Conservation (phyloP, 1,140 invertebrate genomes). For the Diabrotica virgifera region DNA sequence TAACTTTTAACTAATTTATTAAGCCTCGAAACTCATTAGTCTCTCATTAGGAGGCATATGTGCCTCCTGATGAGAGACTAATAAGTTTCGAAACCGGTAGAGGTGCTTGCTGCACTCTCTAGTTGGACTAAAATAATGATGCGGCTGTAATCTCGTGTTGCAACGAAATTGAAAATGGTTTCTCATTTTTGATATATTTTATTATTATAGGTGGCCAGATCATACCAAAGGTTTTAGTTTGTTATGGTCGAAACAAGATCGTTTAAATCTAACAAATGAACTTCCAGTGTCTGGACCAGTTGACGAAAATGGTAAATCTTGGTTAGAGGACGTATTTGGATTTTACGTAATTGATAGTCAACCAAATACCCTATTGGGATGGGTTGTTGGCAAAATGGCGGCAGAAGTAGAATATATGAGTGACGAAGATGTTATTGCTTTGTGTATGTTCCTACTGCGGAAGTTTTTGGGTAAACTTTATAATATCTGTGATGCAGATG, state of each 20-base stretch:
- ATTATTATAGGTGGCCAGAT: slow-evolving; percentile 50
- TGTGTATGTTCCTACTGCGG: slow-evolving; percentile 50
- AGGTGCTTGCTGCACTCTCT: too few species aligned
- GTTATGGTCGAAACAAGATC: slow-evolving; percentile 55
- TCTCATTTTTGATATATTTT: neutral
- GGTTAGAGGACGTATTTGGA: slow-evolving; percentile 52
- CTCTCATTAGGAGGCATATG: too few species aligned
- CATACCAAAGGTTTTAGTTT: slow-evolving; percentile 49
- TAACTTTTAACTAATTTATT: too few species aligned
- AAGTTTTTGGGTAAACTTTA: slow-evolving; percentile 51
- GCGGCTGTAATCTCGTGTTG: too few species aligned
- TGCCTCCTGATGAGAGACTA: too few species aligned
- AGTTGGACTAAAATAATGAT: too few species aligned
- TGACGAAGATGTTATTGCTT: slow-evolving; percentile 52
- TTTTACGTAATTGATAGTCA: slow-evolving; percentile 56
- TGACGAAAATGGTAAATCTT: slow-evolving; percentile 19
- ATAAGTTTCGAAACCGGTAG: too few species aligned
- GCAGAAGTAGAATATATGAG: slow-evolving; percentile 53
- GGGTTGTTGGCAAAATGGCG: slow-evolving; percentile 57
- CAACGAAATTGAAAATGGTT: too few species aligned
- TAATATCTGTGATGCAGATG: slow-evolving; percentile 53
- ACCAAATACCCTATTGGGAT: slow-evolving; percentile 57
- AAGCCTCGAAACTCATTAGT: too few species aligned
- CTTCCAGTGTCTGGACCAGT: slow-evolving; percentile 16
- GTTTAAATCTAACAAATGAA: slow-evolving; percentile 29